Evolutionary conservation across 2,113 vertebrate genomes (phyloP).

Genomic region (Regulus satrapa): DNA sequence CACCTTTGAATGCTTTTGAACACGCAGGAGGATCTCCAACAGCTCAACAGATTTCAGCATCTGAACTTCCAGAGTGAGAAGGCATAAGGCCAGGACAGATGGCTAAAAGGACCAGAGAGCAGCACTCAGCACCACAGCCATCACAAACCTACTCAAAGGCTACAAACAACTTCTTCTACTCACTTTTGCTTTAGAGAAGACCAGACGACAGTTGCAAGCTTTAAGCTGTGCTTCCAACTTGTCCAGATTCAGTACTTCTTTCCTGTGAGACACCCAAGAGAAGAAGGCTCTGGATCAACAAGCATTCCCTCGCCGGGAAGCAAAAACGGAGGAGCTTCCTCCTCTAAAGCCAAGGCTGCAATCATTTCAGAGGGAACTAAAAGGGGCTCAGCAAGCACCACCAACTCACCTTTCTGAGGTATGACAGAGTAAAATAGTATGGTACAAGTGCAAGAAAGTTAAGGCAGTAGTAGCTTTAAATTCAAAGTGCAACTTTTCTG

Average conservation of each 20-base stretch:
- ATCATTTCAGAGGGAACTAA: background rate
- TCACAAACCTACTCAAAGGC: background rate
- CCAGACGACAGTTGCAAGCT: conserved; percentile 91
- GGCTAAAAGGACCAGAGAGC: conserved; percentile 73
- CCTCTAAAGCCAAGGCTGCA: background rate
- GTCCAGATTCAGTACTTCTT: conserved; percentile 85
- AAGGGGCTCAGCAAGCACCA: background rate
- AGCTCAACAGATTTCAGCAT: conserved; percentile 84
- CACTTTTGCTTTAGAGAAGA: conserved; percentile 98
- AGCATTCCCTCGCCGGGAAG: accelerated
- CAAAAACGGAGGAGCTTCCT: background rate
- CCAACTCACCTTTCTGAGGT: conserved; percentile 83
- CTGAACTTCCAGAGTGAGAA: conserved; percentile 89
- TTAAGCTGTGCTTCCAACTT: conserved; percentile 96
- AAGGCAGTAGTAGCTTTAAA: conserved; percentile 95
- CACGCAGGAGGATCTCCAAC: conserved; percentile 82
- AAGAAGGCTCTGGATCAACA: background rate
- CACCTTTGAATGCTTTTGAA: conserved; percentile 93
- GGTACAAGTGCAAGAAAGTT: conserved; percentile 96
- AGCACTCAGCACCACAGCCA: background rate
- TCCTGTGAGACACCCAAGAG: conserved; percentile 73
- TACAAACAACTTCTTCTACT: background rate
- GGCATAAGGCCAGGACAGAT: conserved; percentile 91
- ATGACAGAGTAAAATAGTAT: conserved; percentile 82
- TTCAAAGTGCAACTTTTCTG: conserved; percentile 92